Conservation (phyloP, 2,888 invertebrate genomes). For the Agrochola macilenta region DNA sequence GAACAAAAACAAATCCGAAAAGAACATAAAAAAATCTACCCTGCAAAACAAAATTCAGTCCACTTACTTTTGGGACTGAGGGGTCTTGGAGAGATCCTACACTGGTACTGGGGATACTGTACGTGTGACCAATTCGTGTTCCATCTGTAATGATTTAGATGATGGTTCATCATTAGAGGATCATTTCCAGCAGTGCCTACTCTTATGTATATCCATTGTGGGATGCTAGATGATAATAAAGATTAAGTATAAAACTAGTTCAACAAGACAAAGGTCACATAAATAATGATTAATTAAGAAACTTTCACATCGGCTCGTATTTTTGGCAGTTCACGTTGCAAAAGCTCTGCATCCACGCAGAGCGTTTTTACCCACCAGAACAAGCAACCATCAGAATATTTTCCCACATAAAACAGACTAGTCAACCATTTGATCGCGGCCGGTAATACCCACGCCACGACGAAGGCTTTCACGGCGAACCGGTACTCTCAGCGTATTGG, state of each 20-base stretch:
- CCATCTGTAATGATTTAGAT: not conserved
- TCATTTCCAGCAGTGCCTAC: not conserved
- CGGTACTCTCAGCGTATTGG: constrained; percentile 64
- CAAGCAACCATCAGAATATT: constrained; percentile 7
- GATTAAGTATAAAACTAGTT: not conserved
- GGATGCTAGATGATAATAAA: not conserved
- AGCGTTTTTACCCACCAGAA: not conserved
- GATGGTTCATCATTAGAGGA: not conserved
- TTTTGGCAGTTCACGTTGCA: not conserved
- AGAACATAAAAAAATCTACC: not conserved
- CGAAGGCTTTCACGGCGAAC: constrained; percentile 77
- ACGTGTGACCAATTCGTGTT: not conserved
- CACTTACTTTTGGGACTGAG: not conserved
- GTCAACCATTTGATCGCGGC: constrained; percentile 10
- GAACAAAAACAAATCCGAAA: not conserved
- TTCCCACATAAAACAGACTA: constrained; percentile 34
- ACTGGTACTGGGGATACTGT: not conserved
- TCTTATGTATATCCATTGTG: not conserved
- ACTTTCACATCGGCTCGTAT: not conserved
- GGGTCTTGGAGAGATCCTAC: not conserved
- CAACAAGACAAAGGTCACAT: not conserved
- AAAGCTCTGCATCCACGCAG: not conserved
- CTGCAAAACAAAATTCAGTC: not conserved
- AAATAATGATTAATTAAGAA: not conserved
- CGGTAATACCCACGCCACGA: constrained; percentile 54